Conservation (phyloP, 2,888 invertebrate species). For the Ichneumon xanthorius region DNA sequence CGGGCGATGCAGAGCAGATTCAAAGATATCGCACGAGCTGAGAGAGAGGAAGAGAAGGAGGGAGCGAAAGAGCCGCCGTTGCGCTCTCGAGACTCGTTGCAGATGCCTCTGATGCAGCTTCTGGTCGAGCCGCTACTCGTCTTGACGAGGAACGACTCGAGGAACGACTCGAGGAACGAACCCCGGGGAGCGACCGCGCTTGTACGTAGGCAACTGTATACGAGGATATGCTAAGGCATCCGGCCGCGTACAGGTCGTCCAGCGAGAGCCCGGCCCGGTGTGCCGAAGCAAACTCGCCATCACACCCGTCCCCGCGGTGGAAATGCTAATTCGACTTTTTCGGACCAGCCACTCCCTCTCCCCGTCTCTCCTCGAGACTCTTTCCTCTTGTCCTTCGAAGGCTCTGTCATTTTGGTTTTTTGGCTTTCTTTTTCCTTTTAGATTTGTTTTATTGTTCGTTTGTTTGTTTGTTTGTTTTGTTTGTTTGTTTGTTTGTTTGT, state of each 20-base stretch:
- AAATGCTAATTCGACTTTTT: constrained; percentile 77
- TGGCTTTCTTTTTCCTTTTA: constrained; percentile 14
- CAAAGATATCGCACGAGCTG: constrained; percentile 77
- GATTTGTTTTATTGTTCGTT: no score
- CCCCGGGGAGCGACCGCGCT: not conserved
- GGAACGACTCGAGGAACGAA: constrained; percentile 73
- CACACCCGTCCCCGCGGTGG: constrained; percentile 73
- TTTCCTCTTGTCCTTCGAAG: constrained; percentile 44
- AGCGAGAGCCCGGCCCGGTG: not conserved
- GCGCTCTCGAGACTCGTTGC: constrained; percentile 45
- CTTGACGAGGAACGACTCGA: constrained; percentile 76
- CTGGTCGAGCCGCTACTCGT: constrained; percentile 75
- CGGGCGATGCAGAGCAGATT: constrained; percentile 76
- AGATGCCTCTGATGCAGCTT: constrained; percentile 64
- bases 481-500: constrained; percentile 17
- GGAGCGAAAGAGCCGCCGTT: constrained; percentile 17
- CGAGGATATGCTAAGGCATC: constrained; percentile 21
- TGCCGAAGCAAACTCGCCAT: constrained; percentile 70
- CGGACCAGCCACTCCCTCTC: constrained; percentile 68
- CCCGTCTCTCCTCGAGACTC: constrained; percentile 68
- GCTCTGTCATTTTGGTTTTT: constrained; percentile 41
- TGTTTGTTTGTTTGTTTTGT: constrained; percentile 1
- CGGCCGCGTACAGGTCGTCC: constrained; percentile 3
- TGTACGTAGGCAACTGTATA: constrained; percentile 23
- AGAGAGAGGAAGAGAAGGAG: constrained; percentile 24